A percentile compares a stretch with the other conserved stretches of the same genome.
Evolutionary conservation across 1,140 invertebrate genomes (phyloP).

Genomic region (Drosophila pandora): DNA sequence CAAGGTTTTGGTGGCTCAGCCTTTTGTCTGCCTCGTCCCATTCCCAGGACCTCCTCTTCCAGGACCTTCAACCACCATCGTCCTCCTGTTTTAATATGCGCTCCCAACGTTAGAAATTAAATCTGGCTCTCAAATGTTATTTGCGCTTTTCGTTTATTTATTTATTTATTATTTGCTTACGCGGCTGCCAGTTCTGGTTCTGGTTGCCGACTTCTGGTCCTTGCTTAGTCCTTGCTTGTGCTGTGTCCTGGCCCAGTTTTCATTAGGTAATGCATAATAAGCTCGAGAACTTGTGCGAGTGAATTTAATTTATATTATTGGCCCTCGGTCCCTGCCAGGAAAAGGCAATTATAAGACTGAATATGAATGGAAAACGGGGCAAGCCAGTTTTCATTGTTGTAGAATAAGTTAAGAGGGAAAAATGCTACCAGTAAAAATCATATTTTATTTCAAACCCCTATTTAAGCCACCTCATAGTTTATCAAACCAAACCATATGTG

Average conservation of each 20-base stretch:
- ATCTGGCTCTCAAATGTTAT: constrained; percentile 82
- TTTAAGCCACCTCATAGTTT: background rate
- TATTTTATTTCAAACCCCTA: background rate
- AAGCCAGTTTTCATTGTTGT: constrained; percentile 15
- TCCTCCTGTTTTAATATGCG: constrained; percentile 75
- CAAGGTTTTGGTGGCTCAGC: constrained; percentile 30
- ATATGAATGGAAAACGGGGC: constrained; percentile 12
- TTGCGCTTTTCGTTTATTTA: constrained; percentile 82
- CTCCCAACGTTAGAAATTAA: constrained; percentile 83
- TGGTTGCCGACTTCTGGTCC: constrained; percentile 4
- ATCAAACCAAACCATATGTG: background rate
- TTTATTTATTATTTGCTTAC: constrained; percentile 82
- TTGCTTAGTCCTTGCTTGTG: background rate
- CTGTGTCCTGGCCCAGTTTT: constrained; percentile 59
- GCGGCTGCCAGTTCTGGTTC: constrained; percentile 36
- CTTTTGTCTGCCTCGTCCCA: constrained; percentile 27
- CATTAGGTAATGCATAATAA: constrained; percentile 81
- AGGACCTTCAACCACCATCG: constrained; percentile 15
- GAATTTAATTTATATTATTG: constrained; percentile 71
- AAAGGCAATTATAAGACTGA: constrained; percentile 44
- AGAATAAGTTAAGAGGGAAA: too few species aligned
- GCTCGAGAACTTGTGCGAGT: constrained; percentile 49
- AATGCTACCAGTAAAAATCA: background rate
- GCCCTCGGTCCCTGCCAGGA: constrained; percentile 12
- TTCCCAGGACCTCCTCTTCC: constrained; percentile 15